These are phyloP conservation scores for Drosophila kuntzei DNA, from an alignment of 2,888 invertebrate species.

Conservation along the genomic window DNA sequence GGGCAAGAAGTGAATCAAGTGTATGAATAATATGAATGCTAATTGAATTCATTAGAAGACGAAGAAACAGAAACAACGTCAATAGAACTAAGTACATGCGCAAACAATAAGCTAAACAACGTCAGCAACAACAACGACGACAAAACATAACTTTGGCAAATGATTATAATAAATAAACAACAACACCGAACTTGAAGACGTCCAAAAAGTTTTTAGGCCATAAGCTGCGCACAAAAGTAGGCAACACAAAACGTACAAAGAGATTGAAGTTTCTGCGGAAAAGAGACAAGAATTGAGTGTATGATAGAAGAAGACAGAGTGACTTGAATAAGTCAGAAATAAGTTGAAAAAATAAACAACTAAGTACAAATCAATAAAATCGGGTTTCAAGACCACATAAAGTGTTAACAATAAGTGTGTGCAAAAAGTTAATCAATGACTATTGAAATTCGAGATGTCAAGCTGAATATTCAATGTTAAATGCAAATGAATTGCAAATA, in stretches of 20 bases:
- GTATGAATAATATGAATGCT: constrained; percentile 80
- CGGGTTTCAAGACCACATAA: constrained; percentile 1
- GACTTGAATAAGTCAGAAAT: constrained; percentile 9
- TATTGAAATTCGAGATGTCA: constrained; percentile 19
- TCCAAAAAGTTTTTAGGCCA: constrained; percentile 43
- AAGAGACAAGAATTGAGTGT: constrained; percentile 6
- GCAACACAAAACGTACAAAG: constrained; percentile 34
- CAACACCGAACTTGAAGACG: constrained; percentile 38
- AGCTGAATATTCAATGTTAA: constrained; percentile 39
- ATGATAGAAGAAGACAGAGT: constrained; percentile 3
- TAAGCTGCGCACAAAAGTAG: constrained; percentile 39
- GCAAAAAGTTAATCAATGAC: constrained; percentile 33
- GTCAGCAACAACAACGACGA: constrained; percentile 22
- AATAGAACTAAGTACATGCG: constrained; percentile 53
- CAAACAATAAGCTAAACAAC: constrained; percentile 56
- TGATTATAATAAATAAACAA: constrained; percentile 69
- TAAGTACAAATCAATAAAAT: constrained; percentile 26
- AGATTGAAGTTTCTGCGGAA: constrained; percentile 20
- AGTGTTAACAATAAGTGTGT: constrained; percentile 11
- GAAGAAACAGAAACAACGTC: constrained; percentile 35
- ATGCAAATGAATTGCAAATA: constrained; percentile 60
- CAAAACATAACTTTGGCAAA: constrained; percentile 62
- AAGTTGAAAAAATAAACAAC: constrained; percentile 7
- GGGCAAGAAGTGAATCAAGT: constrained; percentile 66
- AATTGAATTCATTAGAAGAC: constrained; percentile 73